phyloP scores from a whole-genome alignment of 1,140 invertebrate genomes.

The Cydia pomonella region DNA sequence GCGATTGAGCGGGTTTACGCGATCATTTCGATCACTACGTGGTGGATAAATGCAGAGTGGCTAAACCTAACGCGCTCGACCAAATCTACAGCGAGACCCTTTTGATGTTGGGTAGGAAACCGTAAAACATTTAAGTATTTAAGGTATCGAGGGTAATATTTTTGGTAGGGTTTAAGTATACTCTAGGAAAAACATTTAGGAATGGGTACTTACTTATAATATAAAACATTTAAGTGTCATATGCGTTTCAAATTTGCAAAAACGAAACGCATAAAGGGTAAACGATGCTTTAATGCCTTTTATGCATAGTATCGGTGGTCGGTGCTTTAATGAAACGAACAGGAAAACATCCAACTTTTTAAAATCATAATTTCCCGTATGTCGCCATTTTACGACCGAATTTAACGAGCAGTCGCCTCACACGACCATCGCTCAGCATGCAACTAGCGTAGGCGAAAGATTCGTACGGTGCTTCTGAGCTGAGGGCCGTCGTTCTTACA shows the following conservation, averaged over 20 bases:
- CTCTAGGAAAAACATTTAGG: too few relatives aligned
- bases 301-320: too few relatives aligned
- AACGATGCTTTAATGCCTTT: too few relatives aligned
- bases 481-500: conserved; percentile 50
- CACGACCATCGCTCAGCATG: background rate
- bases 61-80: background rate
- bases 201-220: too few relatives aligned
- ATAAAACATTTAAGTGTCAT: too few relatives aligned
- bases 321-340: too few relatives aligned
- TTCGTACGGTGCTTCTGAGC: conserved; percentile 30
- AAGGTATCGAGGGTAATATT: background rate
- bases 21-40: background rate
- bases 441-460: background rate
- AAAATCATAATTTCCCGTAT: background rate
- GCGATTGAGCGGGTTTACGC: background rate
- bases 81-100: background rate
- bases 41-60: background rate
- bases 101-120: background rate
- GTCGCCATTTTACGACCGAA: conserved; percentile 8
- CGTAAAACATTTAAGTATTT: background rate
- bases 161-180: too few relatives aligned
- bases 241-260: too few relatives aligned
- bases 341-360: too few relatives aligned
- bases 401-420: conserved; percentile 17
- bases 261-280: too few relatives aligned